These are phyloP conservation scores for Acleris holmiana DNA, from an alignment of 2,888 invertebrate species.

Conservation along the genomic window DNA sequence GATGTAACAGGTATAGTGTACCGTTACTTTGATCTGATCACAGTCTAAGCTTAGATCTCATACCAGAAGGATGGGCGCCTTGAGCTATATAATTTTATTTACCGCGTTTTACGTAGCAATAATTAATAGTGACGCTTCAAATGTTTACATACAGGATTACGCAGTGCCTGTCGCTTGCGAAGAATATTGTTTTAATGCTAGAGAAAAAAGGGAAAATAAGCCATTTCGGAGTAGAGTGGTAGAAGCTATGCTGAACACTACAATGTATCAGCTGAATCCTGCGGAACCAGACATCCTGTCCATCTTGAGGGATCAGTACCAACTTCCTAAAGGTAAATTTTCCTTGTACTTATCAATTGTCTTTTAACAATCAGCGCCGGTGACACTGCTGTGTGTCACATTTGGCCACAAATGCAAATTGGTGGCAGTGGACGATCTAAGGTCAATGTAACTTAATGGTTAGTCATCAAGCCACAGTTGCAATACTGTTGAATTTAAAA, in stretches of 20 bases:
- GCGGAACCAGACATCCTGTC: conserved; percentile 59
- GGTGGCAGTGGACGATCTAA: too few relatives aligned
- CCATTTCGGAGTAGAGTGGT: conserved; percentile 58
- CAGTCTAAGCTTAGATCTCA: conserved; percentile 27
- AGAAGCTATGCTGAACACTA: conserved; percentile 64
- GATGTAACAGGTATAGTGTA: neutral
- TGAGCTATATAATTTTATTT: conserved; percentile 11
- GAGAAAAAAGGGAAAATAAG: conserved; percentile 48
- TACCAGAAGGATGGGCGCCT: conserved; percentile 24
- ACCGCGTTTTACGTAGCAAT: conserved; percentile 8
- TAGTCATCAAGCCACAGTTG: too few relatives aligned
- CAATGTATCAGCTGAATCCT: conserved; percentile 53
- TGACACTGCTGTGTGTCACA: too few relatives aligned
- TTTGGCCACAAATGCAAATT: too few relatives aligned
- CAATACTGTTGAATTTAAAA: too few relatives aligned
- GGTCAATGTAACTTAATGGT: too few relatives aligned
- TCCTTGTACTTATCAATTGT: neutral
- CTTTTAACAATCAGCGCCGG: neutral
- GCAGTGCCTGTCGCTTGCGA: conserved; percentile 51
- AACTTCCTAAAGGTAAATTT: conserved; percentile 64
- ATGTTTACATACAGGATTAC: conserved; percentile 49
- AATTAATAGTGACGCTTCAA: conserved; percentile 37
- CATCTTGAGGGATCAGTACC: conserved; percentile 63
- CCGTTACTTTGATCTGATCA: conserved; percentile 6
- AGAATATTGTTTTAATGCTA: conserved; percentile 50